Percentiles rank a stretch among this genome's conserved stretches.
These are phyloP conservation scores for Lamellibrachia columna DNA, from an alignment of 2,888 invertebrate genomes.

Conservation along the genomic window DNA sequence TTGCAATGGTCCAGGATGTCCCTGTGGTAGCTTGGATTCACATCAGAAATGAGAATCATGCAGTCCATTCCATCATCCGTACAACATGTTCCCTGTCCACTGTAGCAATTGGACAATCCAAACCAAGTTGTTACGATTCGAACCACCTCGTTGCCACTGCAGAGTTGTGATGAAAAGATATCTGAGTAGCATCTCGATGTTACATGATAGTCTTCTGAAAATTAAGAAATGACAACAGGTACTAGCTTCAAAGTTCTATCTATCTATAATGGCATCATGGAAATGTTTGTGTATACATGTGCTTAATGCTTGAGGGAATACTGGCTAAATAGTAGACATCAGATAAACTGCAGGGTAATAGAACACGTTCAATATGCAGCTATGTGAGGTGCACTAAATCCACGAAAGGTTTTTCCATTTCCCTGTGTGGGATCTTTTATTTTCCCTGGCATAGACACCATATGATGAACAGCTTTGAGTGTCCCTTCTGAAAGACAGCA, in stretches of 20 bases:
- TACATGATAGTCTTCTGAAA: neutral
- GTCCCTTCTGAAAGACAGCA: too few species aligned
- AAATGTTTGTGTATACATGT: neutral
- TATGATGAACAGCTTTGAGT: too few species aligned
- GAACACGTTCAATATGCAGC: too few species aligned
- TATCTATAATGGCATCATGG: neutral
- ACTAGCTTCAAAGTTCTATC: neutral
- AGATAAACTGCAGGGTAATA: too few species aligned
- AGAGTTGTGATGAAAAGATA: neutral
- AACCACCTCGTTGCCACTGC: neutral
- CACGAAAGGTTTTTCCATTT: too few species aligned
- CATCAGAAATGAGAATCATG: neutral
- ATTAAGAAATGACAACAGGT: neutral
- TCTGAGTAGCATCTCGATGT: neutral
- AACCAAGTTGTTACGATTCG: neutral
- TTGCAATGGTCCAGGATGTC: neutral
- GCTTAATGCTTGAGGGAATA: neutral
- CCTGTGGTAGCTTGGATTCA: neutral
- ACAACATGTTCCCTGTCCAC: neutral
- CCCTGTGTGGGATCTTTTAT: too few species aligned
- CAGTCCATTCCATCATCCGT: neutral
- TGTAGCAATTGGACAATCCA: neutral
- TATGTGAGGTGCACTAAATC: too few species aligned
- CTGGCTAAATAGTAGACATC: too few species aligned
- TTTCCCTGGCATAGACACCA: too few species aligned